Conservation (phyloP, 2,113 vertebrate genomes). For the Rhinoderma darwinii region DNA sequence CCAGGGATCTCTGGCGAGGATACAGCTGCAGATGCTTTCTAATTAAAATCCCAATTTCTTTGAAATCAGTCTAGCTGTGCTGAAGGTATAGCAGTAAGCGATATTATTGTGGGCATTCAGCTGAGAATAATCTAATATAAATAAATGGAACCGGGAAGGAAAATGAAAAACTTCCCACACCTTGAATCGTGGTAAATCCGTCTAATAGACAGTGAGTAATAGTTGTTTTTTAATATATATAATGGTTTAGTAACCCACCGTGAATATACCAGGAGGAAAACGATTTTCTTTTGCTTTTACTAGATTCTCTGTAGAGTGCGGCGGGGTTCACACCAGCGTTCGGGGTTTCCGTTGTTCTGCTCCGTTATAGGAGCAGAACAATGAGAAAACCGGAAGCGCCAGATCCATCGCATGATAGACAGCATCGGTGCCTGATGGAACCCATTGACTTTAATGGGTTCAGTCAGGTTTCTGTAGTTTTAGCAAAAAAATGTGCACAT, state of each 20-base stretch:
- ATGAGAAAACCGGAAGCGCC: too few species aligned
- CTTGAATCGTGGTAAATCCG: conserved; percentile 4
- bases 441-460: too few species aligned
- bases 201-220: conserved; percentile 29
- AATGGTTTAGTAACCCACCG: conserved; percentile 8
- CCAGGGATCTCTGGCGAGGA: not conserved
- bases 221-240: conserved; percentile 24
- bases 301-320: not conserved
- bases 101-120: conserved; percentile 17
- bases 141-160: conserved; percentile 1
- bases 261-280: conserved; percentile 10
- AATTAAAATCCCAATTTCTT: conserved; percentile 45
- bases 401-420: too few species aligned
- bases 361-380: too few species aligned
- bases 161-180: conserved; percentile 31
- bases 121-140: conserved; percentile 39
- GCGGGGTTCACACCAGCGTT: too few species aligned
- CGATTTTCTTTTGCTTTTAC: not conserved
- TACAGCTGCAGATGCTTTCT: conserved; percentile 20
- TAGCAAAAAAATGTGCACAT: too few species aligned
- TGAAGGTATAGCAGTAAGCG: conserved; percentile 5
- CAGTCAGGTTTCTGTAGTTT: too few species aligned
- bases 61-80: conserved; percentile 37
- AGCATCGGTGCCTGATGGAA: too few species aligned
- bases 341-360: too few species aligned